Percentiles rank a stretch among this genome's conserved stretches.
Conservation (phyloP, 2,113 vertebrate species). For the Chionomys nivalis region DNA sequence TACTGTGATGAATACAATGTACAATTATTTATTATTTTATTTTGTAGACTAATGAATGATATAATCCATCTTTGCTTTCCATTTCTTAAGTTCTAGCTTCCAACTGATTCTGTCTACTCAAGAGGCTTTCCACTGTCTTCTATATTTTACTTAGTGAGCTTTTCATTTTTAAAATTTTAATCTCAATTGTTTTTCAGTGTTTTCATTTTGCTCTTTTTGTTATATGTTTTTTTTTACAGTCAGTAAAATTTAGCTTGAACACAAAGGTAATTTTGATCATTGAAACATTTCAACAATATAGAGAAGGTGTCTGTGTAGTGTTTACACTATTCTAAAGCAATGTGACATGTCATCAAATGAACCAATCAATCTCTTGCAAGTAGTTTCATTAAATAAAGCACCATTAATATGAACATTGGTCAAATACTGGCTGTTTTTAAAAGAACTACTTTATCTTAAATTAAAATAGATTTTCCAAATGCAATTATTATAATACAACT, state of each 20-base stretch:
- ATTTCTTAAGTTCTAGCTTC: background rate
- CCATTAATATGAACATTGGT: background rate
- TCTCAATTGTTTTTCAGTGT: background rate
- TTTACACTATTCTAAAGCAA: conserved; percentile 11
- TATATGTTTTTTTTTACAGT: background rate
- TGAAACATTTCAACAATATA: conserved; percentile 22
- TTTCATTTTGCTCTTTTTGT: background rate
- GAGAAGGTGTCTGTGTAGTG: background rate
- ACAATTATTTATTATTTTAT: background rate
- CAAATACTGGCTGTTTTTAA: conserved; percentile 34
- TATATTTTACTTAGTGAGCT: background rate
- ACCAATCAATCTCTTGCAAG: background rate
- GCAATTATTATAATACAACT: conserved; percentile 16
- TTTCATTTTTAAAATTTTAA: background rate
- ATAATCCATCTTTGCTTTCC: background rate
- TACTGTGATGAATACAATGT: background rate
- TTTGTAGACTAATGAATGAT: background rate
- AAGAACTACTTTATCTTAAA: conserved; percentile 24
- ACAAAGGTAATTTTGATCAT: conserved; percentile 49
- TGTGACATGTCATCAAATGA: background rate
- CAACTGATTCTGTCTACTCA: background rate
- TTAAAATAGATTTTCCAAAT: conserved; percentile 27
- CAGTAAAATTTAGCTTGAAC: conserved; percentile 38
- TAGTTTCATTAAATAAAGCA: conserved; percentile 38
- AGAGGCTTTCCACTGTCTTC: background rate